Evolutionary conservation across 2,888 invertebrate genomes (phyloP).

Genomic region (Gibbula magus): DNA sequence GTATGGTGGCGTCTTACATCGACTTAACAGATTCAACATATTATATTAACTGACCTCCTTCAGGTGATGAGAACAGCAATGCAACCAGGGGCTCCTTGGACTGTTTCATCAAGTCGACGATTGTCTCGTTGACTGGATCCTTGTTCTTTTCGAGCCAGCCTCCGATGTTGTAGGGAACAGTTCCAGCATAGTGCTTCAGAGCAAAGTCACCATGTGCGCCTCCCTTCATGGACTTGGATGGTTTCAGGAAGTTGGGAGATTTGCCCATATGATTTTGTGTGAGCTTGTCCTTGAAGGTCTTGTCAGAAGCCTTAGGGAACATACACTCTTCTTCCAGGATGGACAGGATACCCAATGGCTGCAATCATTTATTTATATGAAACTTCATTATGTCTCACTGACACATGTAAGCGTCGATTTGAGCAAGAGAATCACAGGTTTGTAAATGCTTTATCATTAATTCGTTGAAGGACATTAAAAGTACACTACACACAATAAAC

Average conservation of each 20-base stretch:
- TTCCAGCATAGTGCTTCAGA: conserved; percentile 98
- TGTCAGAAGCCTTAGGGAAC: conserved; percentile 99
- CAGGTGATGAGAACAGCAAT: conserved; percentile 60
- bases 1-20: too few species aligned
- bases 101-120: conserved; percentile 97
- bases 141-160: conserved; percentile 99
- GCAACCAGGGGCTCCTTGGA: conserved; percentile 68
- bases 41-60: neutral
- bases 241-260: conserved; percentile 73
- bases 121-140: conserved; percentile 99
- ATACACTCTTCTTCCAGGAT: conserved; percentile 99
- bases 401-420: too few species aligned
- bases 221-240: conserved; percentile 93
- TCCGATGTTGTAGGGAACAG: conserved; percentile 97
- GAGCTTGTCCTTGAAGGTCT: conserved; percentile 98
- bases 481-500: too few species aligned
- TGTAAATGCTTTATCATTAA: too few species aligned
- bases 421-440: too few species aligned
- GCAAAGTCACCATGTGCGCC: conserved; percentile 93
- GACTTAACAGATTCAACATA: too few species aligned
- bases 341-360: conserved; percentile 99
- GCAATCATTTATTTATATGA: neutral
- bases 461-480: too few species aligned
- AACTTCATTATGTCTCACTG: too few species aligned
- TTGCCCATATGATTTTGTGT: conserved; percentile 99